phyloP scores from a whole-genome alignment of 2,113 vertebrate species.

The Notothenia coriiceps region DNA sequence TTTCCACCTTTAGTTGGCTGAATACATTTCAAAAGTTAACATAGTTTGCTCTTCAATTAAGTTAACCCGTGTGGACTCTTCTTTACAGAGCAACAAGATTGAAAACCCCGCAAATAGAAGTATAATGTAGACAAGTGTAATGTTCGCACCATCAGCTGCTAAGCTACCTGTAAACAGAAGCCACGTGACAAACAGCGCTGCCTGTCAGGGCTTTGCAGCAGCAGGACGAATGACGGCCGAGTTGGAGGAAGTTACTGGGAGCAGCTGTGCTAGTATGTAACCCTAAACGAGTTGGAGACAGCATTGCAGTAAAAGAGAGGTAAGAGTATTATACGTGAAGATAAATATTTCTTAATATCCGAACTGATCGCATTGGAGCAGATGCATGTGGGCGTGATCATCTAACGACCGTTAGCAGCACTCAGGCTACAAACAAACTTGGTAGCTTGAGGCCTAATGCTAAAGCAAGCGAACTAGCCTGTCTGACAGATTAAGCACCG shows the following conservation, averaged over 20 bases:
- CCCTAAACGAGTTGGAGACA: conserved; percentile 44
- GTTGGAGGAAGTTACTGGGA: conserved; percentile 74
- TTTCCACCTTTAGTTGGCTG: too few species aligned
- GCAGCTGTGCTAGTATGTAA: conserved; percentile 75
- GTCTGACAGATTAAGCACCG: conserved; percentile 31
- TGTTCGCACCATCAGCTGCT: conserved; percentile 28
- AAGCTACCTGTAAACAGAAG: conserved; percentile 74
- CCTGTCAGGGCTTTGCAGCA: conserved; percentile 71
- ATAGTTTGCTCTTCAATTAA: neutral
- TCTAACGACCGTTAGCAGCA: conserved; percentile 31
- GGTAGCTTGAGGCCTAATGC: conserved; percentile 62
- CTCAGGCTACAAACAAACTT: conserved; percentile 71
- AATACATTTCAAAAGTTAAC: neutral
- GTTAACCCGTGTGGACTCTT: too few species aligned
- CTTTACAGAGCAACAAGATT: neutral
- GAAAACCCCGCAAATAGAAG: neutral
- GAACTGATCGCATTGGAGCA: neutral
- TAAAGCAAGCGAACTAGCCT: conserved; percentile 55
- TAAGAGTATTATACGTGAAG: neutral
- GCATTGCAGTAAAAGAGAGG: conserved; percentile 31
- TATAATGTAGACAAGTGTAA: too few species aligned
- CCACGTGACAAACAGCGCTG: conserved; percentile 68
- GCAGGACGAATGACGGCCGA: conserved; percentile 73
- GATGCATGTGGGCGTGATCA: conserved; percentile 37
- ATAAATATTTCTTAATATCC: neutral